Conservation (phyloP, 2,113 vertebrate species). For the Paraplagusia blochii region DNA sequence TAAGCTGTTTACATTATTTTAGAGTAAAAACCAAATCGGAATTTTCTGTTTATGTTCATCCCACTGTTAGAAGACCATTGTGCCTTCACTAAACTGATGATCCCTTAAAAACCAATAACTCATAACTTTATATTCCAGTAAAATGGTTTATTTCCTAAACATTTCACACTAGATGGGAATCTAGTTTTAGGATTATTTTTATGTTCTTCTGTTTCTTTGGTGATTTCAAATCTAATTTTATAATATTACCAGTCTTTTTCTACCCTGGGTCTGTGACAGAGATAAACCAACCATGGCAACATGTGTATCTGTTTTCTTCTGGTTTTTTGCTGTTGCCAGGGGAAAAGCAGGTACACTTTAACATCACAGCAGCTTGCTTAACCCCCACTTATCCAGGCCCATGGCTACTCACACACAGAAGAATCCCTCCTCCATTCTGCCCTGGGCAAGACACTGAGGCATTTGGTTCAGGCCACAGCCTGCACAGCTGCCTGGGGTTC, state of each 20-base stretch:
- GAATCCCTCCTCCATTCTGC: slow-evolving; percentile 43
- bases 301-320: slow-evolving; percentile 50
- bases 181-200: too few species aligned
- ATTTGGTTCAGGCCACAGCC: slow-evolving; percentile 76
- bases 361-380: slow-evolving; percentile 52
- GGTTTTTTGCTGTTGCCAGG: slow-evolving; percentile 64
- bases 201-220: too few species aligned
- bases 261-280: slow-evolving; percentile 1
- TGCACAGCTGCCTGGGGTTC: slow-evolving; percentile 61
- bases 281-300: slow-evolving; percentile 28
- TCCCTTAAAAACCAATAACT: too few species aligned
- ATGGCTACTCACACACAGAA: slow-evolving; percentile 22
- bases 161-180: too few species aligned
- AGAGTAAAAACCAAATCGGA: too few species aligned
- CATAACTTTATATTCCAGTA: too few species aligned
- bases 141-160: too few species aligned
- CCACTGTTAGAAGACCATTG: too few species aligned
- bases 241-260: neutral
- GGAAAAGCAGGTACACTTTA: slow-evolving; percentile 53
- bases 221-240: neutral
- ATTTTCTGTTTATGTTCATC: too few species aligned
- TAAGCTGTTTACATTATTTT: too few species aligned
- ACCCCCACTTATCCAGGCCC: slow-evolving; percentile 12
- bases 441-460: slow-evolving; percentile 61
- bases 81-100: too few species aligned